Base-by-base conservation (phyloP, 2,113 vertebrate genomes). In the Lonchura striata region DNA sequence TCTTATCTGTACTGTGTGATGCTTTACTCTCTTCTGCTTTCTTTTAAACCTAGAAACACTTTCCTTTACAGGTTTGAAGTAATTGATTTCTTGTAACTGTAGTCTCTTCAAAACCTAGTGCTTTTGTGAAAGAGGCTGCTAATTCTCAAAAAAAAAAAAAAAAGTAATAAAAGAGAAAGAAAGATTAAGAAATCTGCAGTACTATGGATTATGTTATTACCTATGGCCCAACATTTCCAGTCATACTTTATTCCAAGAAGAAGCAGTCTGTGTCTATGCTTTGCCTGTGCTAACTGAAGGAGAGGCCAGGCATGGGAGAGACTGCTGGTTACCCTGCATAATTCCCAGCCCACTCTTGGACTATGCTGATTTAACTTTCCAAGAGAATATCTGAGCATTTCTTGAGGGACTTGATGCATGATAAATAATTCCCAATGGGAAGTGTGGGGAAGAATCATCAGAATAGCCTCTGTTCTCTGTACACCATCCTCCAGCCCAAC, bases 1-100 rank as follows among this genome's bases (percentile, higher is more conserved):
- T 91, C 74, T 89, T 91, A 69, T 61, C 57, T 65, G 42, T 61
- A 24, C 44, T 64, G 14, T 79, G 57, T 46, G 46, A 61, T 69
- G 54, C 53, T 87, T 82, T 89, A 42, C 61, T 89, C 64, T 84
- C 63, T 87, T 92, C 54, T 64, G n/a, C 49, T 75, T 90, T 82
- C 61, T 65, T 72, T 77, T 50, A 65, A 66, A 33, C 46, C 66
- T 86, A 22, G 19, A 70, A 95, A 91, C 0, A 0, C 9, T 90
- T 92, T 76, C 27, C 42, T 92, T 92, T 87, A 72, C 50, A 66
- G 50, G 19, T 85, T 92, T 87, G 88, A 92, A 85, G 46, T 57
- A 92, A 95, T 80, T 84, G 87, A 92, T 92, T 95, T 85, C 33
- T 84, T 95, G 57, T 90, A 85, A 74, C 49, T 76, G 33, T 18